These are phyloP conservation scores for Rhea pennata DNA, from an alignment of 2,113 vertebrate genomes.

Conservation along the genomic window DNA sequence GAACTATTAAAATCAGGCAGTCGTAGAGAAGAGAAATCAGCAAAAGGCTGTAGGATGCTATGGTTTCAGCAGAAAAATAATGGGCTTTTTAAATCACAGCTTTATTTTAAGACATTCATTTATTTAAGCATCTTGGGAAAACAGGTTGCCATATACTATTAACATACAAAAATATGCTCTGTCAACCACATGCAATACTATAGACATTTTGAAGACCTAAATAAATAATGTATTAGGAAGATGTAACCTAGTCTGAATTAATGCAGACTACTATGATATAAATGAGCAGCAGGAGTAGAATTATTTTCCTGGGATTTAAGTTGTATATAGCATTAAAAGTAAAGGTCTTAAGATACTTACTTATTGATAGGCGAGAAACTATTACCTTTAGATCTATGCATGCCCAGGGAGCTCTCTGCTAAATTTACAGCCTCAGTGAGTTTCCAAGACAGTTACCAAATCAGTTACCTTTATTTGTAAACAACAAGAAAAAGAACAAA, in stretches of 20 bases:
- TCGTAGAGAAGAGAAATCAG: background rate
- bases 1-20: conserved; percentile 1
- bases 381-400: conserved; percentile 42
- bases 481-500: conserved; percentile 28
- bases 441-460: conserved; percentile 45
- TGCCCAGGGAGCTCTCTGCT: conserved; percentile 23
- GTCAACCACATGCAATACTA: conserved; percentile 30
- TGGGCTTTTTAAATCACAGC: background rate
- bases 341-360: conserved; percentile 51
- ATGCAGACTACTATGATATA: conserved; percentile 53
- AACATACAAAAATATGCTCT: conserved; percentile 62
- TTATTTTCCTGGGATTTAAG: conserved; percentile 58
- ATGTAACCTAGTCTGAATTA: conserved; percentile 37
- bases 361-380: conserved; percentile 49
- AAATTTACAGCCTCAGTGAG: background rate
- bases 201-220: conserved; percentile 53
- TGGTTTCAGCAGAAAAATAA: background rate
- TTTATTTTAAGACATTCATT: conserved; percentile 38
- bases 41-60: background rate
- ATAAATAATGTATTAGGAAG: conserved; percentile 72
- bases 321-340: conserved; percentile 46
- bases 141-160: conserved; percentile 36
- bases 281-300: conserved; percentile 37
- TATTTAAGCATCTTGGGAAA: conserved; percentile 24
- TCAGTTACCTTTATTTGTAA: conserved; percentile 50